These are phyloP conservation scores for Melanotaenia trifasciata DNA, from an alignment of 2,797 vertebrate genomes.

Conservation along the genomic window DNA sequence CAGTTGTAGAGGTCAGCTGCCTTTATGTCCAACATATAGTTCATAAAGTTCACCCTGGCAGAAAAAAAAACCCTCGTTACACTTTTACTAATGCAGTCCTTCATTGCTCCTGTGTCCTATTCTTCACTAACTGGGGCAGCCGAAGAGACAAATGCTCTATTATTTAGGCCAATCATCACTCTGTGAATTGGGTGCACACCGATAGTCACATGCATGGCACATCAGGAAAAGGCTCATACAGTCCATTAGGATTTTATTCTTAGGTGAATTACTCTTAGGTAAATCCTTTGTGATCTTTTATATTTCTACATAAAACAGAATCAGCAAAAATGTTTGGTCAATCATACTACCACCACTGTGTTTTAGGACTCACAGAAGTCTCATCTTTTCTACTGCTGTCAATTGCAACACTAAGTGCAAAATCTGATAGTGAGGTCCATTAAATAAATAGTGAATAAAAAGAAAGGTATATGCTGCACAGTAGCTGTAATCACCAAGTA, in stretches of 20 bases:
- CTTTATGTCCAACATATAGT: constrained; percentile 8
- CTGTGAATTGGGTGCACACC: neutral
- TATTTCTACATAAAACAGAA: neutral
- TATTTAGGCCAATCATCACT: neutral
- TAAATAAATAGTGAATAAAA: no score
- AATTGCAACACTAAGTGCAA: no score
- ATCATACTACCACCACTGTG: neutral
- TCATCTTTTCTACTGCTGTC: no score
- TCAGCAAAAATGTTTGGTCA: neutral
- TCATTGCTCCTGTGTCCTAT: constrained; percentile 29
- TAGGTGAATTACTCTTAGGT: neutral
- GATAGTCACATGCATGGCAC: neutral
- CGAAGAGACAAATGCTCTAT: constrained; percentile 29
- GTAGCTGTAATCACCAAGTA: no score
- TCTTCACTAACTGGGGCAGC: constrained; percentile 32
- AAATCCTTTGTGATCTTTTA: neutral
- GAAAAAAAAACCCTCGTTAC: constrained; percentile 7
- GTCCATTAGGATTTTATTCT: no score
- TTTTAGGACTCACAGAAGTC: neutral
- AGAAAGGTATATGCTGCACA: no score
- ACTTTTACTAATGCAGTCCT: constrained; percentile 29
- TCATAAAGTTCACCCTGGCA: constrained; percentile 1
- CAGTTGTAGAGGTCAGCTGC: constrained; percentile 1
- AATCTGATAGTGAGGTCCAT: no score
- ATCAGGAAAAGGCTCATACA: no score